These are phyloP conservation scores for Napeogenes sylphis DNA, from an alignment of 2,888 invertebrate genomes.

Conservation along the genomic window DNA sequence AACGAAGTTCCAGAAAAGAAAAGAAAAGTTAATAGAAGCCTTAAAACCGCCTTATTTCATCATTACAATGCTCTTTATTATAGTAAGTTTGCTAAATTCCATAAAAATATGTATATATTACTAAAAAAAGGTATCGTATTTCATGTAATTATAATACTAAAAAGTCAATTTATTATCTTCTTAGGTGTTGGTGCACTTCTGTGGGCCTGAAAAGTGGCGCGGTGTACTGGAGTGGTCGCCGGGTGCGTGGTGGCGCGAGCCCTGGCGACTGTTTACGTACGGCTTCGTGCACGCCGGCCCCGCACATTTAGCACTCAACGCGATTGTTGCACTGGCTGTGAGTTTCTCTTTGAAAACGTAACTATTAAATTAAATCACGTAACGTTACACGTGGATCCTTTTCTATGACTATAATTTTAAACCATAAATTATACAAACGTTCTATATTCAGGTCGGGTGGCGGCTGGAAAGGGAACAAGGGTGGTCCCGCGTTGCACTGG, in stretches of 20 bases:
- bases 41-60: constrained; percentile 65
- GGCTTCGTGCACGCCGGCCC: constrained; percentile 87
- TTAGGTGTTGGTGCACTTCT: constrained; percentile 52
- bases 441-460: constrained; percentile 64
- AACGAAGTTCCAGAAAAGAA: constrained; percentile 55
- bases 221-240: constrained; percentile 58
- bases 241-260: constrained; percentile 76
- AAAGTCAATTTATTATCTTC: background rate
- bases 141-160: no score
- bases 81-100: constrained; percentile 49
- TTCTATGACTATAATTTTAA: no score
- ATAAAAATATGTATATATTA: background rate
- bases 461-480: constrained; percentile 85
- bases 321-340: constrained; percentile 62
- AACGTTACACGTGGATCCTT: no score
- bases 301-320: constrained; percentile 86
- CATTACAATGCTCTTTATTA: constrained; percentile 57
- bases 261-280: constrained; percentile 89
- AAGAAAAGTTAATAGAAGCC: constrained; percentile 53
- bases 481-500: constrained; percentile 80
- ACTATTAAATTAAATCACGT: no score
- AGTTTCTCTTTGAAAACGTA: constrained; percentile 32
- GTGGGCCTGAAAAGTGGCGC: constrained; percentile 41
- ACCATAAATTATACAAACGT: no score
- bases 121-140: background rate